Evolutionary conservation across 2,888 invertebrate genomes (phyloP).

Genomic region (Ichneumoninae sp.): DNA sequence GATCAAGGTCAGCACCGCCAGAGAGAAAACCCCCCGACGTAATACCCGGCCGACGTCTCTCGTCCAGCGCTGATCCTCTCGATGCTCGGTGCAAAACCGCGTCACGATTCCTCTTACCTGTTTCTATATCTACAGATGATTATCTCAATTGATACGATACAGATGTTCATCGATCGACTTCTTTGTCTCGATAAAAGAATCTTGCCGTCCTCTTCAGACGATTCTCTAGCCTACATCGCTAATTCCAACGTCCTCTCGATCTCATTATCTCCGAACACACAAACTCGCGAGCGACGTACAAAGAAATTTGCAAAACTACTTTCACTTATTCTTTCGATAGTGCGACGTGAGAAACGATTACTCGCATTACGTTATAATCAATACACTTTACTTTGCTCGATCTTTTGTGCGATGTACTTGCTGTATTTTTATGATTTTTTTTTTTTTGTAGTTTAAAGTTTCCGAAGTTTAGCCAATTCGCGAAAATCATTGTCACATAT

Average conservation of each 20-base stretch:
- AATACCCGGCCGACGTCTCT: neutral
- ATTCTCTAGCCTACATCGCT: neutral
- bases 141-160: neutral
- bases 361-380: neutral
- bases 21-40: conserved; percentile 15
- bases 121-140: conserved; percentile 2
- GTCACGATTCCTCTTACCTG: neutral
- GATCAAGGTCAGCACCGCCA: conserved; percentile 42
- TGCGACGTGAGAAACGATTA: neutral
- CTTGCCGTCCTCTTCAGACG: neutral
- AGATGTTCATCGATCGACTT: conserved; percentile 7
- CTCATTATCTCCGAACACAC: neutral
- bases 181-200: neutral
- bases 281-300: neutral
- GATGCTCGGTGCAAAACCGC: neutral
- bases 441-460: neutral
- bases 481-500: neutral
- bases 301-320: neutral
- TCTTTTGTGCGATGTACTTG: neutral
- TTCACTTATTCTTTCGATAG: neutral
- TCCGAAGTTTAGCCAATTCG: neutral
- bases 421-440: neutral
- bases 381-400: neutral
- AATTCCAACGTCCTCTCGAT: neutral
- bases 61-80: conserved; percentile 14